Evolutionary conservation across 37 sponge, comb jelly and placozoan genomes (phyloP).

Genomic region (Beroe forskalii): DNA sequence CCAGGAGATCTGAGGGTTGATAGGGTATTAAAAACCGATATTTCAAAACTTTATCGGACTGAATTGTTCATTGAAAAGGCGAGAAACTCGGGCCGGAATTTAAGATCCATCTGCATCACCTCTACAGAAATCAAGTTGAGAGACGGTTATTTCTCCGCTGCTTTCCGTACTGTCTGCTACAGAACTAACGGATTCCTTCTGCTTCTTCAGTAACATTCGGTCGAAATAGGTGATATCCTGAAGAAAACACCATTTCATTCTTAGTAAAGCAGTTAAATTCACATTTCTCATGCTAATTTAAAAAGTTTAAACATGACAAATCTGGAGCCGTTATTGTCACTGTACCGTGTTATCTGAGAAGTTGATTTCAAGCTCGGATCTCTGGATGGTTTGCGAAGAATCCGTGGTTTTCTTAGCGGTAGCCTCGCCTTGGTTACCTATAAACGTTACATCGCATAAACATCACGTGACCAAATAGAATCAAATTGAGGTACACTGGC

Average conservation of each 20-base stretch:
- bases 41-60: too few relatives aligned
- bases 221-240: conserved; percentile 45
- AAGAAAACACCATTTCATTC: too few relatives aligned
- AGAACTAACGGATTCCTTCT: background rate
- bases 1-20: conserved; percentile 40
- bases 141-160: conserved; percentile 23
- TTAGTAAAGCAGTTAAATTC: too few relatives aligned
- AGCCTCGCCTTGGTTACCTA: background rate
- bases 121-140: conserved; percentile 61
- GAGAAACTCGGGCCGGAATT: too few relatives aligned
- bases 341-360: conserved; percentile 39
- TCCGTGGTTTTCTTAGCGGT: background rate
- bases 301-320: too few relatives aligned
- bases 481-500: background rate
- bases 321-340: too few relatives aligned
- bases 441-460: background rate
- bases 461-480: background rate
- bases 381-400: background rate
- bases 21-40: too few relatives aligned
- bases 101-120: background rate
- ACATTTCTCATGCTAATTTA: too few relatives aligned
- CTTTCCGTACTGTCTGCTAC: background rate
- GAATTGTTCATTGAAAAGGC: too few relatives aligned
- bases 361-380: background rate
- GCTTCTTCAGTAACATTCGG: conserved; percentile 37